phyloP scores from a whole-genome alignment of 2,797 vertebrate genomes.

The Tenualosa thibaudeaui region DNA sequence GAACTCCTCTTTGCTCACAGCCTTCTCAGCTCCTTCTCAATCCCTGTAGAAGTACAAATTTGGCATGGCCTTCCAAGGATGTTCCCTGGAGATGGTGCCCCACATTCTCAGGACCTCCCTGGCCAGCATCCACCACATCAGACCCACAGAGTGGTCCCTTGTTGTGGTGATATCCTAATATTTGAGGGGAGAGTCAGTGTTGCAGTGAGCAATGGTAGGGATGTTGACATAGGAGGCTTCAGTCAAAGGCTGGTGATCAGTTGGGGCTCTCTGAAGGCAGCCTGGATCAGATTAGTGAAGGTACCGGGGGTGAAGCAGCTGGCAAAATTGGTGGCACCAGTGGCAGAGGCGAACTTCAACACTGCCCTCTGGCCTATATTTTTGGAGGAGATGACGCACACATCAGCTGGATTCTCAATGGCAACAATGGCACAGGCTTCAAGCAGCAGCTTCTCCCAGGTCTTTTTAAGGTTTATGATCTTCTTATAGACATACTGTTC shows the following conservation, averaged over 20 bases:
- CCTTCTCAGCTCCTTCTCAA: slow-evolving; percentile 99
- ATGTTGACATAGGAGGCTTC: slow-evolving; percentile 97
- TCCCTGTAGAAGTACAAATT: slow-evolving; percentile 99
- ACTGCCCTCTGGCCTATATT: slow-evolving; percentile 94
- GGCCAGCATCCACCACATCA: slow-evolving; percentile 99
- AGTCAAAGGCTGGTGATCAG: slow-evolving; percentile 94
- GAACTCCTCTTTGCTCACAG: slow-evolving; percentile 95
- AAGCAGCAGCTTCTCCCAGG: slow-evolving; percentile 96
- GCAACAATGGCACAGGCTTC: slow-evolving; percentile 96
- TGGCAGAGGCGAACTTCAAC: slow-evolving; percentile 93
- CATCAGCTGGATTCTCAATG: slow-evolving; percentile 96
- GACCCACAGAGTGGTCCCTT: slow-evolving; percentile 97
- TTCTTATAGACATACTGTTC: slow-evolving; percentile 98
- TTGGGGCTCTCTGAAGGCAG: slow-evolving; percentile 93
- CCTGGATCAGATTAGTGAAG: slow-evolving; percentile 99
- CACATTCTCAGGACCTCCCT: slow-evolving; percentile 96
- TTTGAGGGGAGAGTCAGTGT: slow-evolving; percentile 92
- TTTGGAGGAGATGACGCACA: slow-evolving; percentile 97
- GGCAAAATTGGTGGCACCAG: slow-evolving; percentile 93
- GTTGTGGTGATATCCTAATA: slow-evolving; percentile 94
- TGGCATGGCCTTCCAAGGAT: slow-evolving; percentile 98
- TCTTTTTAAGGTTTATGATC: slow-evolving; percentile 95
- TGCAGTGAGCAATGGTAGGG: slow-evolving; percentile 95
- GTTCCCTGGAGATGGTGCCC: slow-evolving; percentile 95
- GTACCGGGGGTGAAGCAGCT: slow-evolving; percentile 97